A percentile compares a stretch with the other conserved stretches of the same genome.
Evolutionary conservation across 2,113 vertebrate species (phyloP).

Genomic region (Ctenomys sociabilis): DNA sequence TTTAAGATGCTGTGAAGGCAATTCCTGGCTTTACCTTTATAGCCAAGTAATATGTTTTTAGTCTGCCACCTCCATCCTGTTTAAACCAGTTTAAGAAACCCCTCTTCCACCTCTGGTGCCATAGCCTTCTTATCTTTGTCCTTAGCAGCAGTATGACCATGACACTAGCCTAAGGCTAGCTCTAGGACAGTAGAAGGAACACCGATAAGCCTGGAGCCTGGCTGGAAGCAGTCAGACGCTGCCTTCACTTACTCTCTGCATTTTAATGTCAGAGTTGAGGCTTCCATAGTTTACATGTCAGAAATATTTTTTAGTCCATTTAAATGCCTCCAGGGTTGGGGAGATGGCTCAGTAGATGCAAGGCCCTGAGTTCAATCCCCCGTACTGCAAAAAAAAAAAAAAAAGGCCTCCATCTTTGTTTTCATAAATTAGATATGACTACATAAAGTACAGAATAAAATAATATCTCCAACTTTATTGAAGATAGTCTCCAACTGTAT

Average conservation of each 20-base stretch:
- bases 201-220: not conserved
- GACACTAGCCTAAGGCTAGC: not conserved
- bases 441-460: not conserved
- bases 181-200: not conserved
- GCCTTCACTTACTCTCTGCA: not conserved
- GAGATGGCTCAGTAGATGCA: too few species aligned
- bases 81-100: not conserved
- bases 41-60: constrained; percentile 5
- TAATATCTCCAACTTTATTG: not conserved
- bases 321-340: not conserved
- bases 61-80: not conserved
- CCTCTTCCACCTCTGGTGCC: not conserved
- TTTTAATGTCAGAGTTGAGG: not conserved
- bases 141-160: not conserved
- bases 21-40: not conserved
- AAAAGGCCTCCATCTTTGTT: not conserved
- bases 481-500: not conserved
- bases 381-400: too few species aligned
- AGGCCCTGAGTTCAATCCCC: too few species aligned
- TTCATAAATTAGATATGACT: not conserved
- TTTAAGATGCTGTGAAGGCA: constrained; percentile 35
- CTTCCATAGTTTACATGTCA: not conserved
- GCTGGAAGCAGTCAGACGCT: not conserved
- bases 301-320: not conserved
- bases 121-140: not conserved